Evolutionary conservation across 2,113 vertebrate species (phyloP), one percentile per base, ranked within the genome.

Genomic region (Antennarius striatus): DNA sequence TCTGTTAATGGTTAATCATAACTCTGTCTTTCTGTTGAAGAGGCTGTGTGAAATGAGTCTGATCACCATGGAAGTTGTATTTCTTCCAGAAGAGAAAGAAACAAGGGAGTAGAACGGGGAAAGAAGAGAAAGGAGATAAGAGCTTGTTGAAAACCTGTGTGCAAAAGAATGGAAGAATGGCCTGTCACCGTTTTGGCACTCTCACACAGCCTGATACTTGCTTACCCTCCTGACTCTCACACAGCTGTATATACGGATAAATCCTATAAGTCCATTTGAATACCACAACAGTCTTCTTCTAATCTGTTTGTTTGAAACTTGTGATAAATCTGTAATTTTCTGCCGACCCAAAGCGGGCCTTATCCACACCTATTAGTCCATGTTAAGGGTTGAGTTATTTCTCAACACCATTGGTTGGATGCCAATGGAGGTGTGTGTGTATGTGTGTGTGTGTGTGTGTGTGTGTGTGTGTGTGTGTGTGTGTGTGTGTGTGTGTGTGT

Each of bases 251-350:
- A 89, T 80, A 86, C 6, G 28, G 16, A 65, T 74, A 89, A 88
- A 89, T 86, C 87, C 83, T 68, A 59, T 85, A 83, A 86, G 69
- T 77, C 86, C 61, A 67, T 70, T 81, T 79, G 69, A 80, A 86
- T 77, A 47, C 68, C 73, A 67, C 79, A 79, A 77, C 71, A 81
- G 80, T 76, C 83, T 57, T 82, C 77, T 47, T 76, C 77, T 88
- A 82, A 89, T 90, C 81, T 87, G 77, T 84, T 88, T 88, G 86
- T 90, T 90, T 88, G 82, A 85, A 85, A 82, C 70, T 69, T 50
- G 80, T 88, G 85, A 91, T 91, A 68, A 86, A 86, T 89, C 62
- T 6, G 60, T 75, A 77, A 12, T 77, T 87, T 82, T 77, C 56
- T 40, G 57, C 63, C 15, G 60, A 72, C 46, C 81, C 65, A 57